Percentiles rank a stretch among this genome's conserved stretches.
These are phyloP conservation scores for Glaucopsyche alexis DNA, from an alignment of 2,888 invertebrate genomes.

Conservation along the genomic window DNA sequence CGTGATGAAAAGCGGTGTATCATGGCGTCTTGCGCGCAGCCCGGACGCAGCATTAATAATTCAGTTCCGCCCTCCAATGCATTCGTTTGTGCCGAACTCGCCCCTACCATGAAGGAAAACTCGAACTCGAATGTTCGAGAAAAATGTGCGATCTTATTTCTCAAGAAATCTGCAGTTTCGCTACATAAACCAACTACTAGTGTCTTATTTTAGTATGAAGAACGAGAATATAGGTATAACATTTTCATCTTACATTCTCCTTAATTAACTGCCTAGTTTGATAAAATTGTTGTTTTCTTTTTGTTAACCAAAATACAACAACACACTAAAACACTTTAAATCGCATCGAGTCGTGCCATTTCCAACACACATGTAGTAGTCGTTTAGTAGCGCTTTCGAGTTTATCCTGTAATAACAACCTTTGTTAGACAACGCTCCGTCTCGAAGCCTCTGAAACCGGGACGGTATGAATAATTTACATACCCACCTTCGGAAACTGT, in stretches of 20 bases:
- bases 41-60: slow-evolving; percentile 57
- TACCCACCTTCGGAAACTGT: slow-evolving; percentile 34
- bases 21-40: slow-evolving; percentile 46
- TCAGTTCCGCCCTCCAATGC: slow-evolving; percentile 53
- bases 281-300: too few species aligned
- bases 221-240: too few species aligned
- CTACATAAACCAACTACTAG: too few species aligned
- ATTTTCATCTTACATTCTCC: too few species aligned
- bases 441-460: slow-evolving; percentile 40
- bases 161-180: neutral
- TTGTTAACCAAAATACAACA: too few species aligned
- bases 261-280: too few species aligned
- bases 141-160: neutral
- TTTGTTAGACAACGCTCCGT: slow-evolving; percentile 51
- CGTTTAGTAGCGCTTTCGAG: slow-evolving; percentile 38
- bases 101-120: slow-evolving; percentile 32
- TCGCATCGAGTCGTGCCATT: neutral
- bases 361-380: neutral
- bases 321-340: neutral
- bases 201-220: too few species aligned
- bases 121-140: neutral
- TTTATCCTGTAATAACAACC: slow-evolving; percentile 46
- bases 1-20: slow-evolving; percentile 36
- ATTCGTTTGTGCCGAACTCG: slow-evolving; percentile 51
- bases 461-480: slow-evolving; percentile 58